Base-by-base conservation (phyloP, 2,797 vertebrate species). In the Hypotaenidia philippensis region DNA sequence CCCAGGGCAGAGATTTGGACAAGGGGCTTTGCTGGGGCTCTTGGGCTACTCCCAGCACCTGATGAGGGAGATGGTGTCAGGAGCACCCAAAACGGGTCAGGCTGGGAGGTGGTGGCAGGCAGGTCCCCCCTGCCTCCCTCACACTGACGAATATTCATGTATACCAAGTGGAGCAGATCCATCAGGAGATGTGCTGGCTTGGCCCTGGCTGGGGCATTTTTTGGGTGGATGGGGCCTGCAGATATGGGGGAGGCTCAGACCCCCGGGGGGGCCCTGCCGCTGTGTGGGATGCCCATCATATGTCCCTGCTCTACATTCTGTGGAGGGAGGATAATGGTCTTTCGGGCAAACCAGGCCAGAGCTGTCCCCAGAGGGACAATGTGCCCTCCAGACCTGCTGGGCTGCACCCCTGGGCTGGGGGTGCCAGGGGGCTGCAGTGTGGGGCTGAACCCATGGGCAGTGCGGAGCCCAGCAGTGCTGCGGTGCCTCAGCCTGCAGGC, bases 91-190 rank as follows among this genome's bases (percentile, higher is more conserved):
- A 96, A 22, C 9, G 10, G 86, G 86, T 81, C 90, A 83, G 83
- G 19, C 55, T 7, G 3, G 64, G 52, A 89, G 57, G 45, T 38
- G 57, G 74, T 65, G 34, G 47, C 66, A 40, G 53, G 4, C 13
- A 3, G 32, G 9, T 3, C 5, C 47, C n/a, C 15, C 15, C 2
- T 0, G 21, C 16, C 17, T 11, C 65, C 5, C 1, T 52, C 4
- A 6, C 59, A 20, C 70, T 2, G 2, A 59, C n/a, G 59, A 72
- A 26, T 59, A 31, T 76, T 90, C 88, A 93, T 95, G 91, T 89
- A 79, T 96, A 80, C 60, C 65, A 95, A 93, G 52, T 91, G 78
- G 94, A 90, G 70, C 95, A 94, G 89, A 63, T 93, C 94, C 89
- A 10, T 38, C 55, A 94, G 95, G 90, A 93, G 64, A 83, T 80